Conservation (phyloP, 2,888 invertebrate genomes). For the Sarcophaga caerulescens region DNA sequence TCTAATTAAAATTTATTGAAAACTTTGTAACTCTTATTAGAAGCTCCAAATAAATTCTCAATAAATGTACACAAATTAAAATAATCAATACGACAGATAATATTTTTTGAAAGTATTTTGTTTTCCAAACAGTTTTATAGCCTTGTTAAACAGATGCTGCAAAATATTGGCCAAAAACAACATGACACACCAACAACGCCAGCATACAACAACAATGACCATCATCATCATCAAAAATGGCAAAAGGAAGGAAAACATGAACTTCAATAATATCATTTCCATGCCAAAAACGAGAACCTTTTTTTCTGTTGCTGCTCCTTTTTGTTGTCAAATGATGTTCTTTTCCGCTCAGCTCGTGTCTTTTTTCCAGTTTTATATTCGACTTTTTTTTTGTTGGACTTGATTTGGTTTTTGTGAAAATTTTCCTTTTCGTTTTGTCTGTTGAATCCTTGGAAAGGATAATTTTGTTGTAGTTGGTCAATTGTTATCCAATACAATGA, state of each 20-base stretch:
- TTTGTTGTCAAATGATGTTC: neutral
- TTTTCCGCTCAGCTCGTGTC: neutral
- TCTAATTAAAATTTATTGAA: no score
- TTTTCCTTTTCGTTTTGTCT: neutral
- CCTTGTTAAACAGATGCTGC: constrained; percentile 41
- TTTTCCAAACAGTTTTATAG: neutral
- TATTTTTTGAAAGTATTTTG: neutral
- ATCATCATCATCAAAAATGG: neutral
- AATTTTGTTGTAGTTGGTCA: neutral
- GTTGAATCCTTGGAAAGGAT: neutral
- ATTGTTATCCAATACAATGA: neutral
- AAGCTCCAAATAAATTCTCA: no score
- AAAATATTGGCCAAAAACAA: neutral
- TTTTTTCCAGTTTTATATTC: neutral
- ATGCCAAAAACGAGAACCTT: constrained; percentile 32
- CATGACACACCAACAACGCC: neutral
- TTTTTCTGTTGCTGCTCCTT: neutral
- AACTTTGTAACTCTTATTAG: no score
- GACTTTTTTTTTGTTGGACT: no score
- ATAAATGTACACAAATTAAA: neutral
- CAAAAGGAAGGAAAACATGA: constrained; percentile 2
- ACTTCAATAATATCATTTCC: constrained; percentile 54
- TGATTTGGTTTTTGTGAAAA: neutral
- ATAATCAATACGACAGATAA: neutral
- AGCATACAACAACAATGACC: neutral